phyloP scores from a whole-genome alignment of 2,113 vertebrate genomes.

The Zeus faber region DNA sequence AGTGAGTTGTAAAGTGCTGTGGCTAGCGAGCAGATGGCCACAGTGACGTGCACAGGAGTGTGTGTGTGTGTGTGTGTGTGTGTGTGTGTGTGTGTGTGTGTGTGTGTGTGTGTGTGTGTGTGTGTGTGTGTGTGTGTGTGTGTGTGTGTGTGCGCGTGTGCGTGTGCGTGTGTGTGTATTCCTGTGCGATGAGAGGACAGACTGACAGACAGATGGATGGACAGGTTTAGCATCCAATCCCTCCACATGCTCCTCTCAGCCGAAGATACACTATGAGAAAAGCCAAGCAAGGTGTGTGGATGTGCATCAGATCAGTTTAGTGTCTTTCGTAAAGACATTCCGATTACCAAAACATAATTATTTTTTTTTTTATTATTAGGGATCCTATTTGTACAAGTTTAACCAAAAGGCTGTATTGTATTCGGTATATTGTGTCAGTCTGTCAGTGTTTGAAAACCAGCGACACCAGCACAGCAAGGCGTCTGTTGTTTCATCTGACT shows the following conservation, averaged over 20 bases:
- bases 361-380: too few species aligned
- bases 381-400: too few species aligned
- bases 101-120: background rate
- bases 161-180: background rate
- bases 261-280: conserved; percentile 46
- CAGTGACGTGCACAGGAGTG: conserved; percentile 59
- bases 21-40: conserved; percentile 68
- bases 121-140: conserved; percentile 35
- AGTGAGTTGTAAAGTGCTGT: conserved; percentile 48
- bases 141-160: background rate
- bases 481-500: too few species aligned
- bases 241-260: conserved; percentile 51
- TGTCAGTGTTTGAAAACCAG: too few species aligned
- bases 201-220: conserved; percentile 72
- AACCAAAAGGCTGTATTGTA: too few species aligned
- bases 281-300: too few species aligned
- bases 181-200: conserved; percentile 60
- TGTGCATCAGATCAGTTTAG: conserved; percentile 18
- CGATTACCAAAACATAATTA: too few species aligned
- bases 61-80: background rate
- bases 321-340: too few species aligned
- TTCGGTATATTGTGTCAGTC: too few species aligned
- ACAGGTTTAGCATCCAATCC: conserved; percentile 55
- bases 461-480: too few species aligned
- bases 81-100: conserved; percentile 2